Conservation (phyloP, 2,797 vertebrate genomes). For the Kryptopterus vitreolus region DNA sequence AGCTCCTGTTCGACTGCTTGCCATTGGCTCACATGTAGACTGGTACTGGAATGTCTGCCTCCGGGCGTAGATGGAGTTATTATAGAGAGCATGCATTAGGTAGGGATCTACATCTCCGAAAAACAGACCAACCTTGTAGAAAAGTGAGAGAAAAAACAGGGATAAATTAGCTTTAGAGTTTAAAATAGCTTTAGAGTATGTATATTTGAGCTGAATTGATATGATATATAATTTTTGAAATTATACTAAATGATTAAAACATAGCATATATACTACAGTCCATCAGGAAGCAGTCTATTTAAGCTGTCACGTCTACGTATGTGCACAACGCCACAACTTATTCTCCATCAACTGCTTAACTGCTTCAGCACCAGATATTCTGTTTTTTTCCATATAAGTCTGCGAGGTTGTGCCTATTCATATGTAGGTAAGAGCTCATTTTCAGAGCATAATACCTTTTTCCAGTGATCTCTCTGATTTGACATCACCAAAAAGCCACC, state of each 20-base stretch:
- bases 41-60: constrained; percentile 93
- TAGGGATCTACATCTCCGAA: constrained; percentile 95
- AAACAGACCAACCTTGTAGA: constrained; percentile 88
- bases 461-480: constrained; percentile 96
- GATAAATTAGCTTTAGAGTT: neutral
- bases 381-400: neutral
- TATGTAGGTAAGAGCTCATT: neutral
- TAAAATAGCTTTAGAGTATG: neutral
- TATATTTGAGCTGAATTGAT: neutral
- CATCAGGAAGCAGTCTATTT: neutral
- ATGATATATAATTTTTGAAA: no score
- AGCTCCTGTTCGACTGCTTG: constrained; percentile 89
- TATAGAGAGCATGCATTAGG: constrained; percentile 95
- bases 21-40: constrained; percentile 87
- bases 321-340: neutral
- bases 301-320: no score
- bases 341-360: neutral
- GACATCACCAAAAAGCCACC: constrained; percentile 97
- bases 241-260: neutral
- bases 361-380: neutral
- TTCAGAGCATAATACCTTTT: constrained; percentile 76
- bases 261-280: no score
- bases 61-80: constrained; percentile 90
- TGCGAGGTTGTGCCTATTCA: neutral
- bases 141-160: neutral